Percentiles rank a stretch among this genome's conserved stretches.
Conservation (phyloP, 2,888 invertebrate species). For the Epirrita christyi region DNA sequence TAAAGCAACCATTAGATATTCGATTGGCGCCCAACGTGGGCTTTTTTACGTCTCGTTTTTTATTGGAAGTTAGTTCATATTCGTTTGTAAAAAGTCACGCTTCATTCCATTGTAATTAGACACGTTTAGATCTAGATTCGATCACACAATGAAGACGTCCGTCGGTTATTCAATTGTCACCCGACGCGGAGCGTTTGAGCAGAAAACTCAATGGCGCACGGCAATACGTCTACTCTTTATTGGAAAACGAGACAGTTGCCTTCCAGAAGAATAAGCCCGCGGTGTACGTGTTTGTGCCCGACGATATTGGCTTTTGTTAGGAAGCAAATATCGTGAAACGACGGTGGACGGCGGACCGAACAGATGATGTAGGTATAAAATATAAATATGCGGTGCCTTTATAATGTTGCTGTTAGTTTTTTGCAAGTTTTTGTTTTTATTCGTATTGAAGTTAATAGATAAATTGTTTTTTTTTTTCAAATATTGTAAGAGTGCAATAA, state of each 20-base stretch:
- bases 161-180: conserved; percentile 56
- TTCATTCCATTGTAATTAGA: conserved; percentile 20
- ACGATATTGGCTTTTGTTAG: conserved; percentile 69
- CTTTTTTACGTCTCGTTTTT: no score
- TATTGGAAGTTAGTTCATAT: not conserved
- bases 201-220: conserved; percentile 76
- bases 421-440: conserved; percentile 17
- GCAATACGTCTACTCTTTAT: conserved; percentile 79
- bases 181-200: conserved; percentile 62
- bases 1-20: not conserved
- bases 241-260: conserved; percentile 79
- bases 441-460: not conserved
- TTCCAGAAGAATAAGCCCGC: conserved; percentile 68
- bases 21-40: not conserved
- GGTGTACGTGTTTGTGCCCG: conserved; percentile 67
- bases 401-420: conserved; percentile 27
- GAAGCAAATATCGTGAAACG: conserved; percentile 64
- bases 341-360: conserved; percentile 43
- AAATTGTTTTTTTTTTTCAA: not conserved
- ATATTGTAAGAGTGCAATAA: no score
- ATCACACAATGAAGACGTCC: conserved; percentile 43
- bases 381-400: conserved; percentile 24
- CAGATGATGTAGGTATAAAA: conserved; percentile 27
- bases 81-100: not conserved
- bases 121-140: conserved; percentile 26